Evolutionary conservation across 2,888 invertebrate genomes (phyloP), one percentile per base, ranked within the genome.

Genomic region (Microctonus hyperodae): DNA sequence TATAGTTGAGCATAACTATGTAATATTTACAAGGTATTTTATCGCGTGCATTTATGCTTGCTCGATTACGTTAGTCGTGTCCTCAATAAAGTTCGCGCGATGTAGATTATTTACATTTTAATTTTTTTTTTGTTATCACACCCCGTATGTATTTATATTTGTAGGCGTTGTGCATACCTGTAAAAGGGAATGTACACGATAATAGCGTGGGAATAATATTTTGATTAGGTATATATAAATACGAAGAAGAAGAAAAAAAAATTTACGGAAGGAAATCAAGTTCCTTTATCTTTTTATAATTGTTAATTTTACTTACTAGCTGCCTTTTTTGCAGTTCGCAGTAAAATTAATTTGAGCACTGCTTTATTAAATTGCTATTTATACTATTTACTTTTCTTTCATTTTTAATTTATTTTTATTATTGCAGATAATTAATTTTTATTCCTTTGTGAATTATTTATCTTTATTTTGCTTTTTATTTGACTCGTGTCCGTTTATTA

Each of bases 131-230:
- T 25, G n/a, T 64, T 22, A 37, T 20, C n/a, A n/a, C 31, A 22
- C 1, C 44, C 1, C 44, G n/a, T 53, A 35, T 55, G 31, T 22
- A 40, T 20, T 25, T 61, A 55, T 57, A 23, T 31, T n/a, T 44
- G 6, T 28, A 35, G 33, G 9, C n/a, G 28, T 28, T 28, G 28
- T 50, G 23, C 25, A 51, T n/a, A n/a, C n/a, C n/a, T 33, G n/a
- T 57, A 22, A 13, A 25, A 61, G 57, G 50, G 50, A 50, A 62
- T 60, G 56, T n/a, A 28, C 44, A 51, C 44, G 33, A 53, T 53
- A 62, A 37, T 40, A 6, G 62, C 66, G 62, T 67, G 66, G 62
- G 66, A 67, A 67, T 31, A 58, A 67, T 67, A 62, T 62, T 62
- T 62, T 57, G 62, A 62, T 67, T 62, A 58, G 35, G 7, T 13